phyloP scores from a whole-genome alignment of 2,888 invertebrate species.

The Neoscelio sp. region DNA sequence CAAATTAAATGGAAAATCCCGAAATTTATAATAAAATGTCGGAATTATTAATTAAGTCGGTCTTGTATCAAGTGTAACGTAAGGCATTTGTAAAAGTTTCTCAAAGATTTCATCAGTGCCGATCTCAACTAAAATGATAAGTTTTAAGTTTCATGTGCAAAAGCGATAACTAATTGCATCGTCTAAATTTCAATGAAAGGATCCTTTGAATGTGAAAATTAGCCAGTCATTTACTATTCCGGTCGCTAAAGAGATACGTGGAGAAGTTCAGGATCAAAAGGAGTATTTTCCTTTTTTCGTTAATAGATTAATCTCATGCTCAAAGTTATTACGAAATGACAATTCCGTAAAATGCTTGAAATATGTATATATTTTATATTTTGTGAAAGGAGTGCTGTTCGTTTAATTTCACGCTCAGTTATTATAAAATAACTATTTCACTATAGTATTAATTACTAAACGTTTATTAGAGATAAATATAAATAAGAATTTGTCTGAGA shows the following conservation, averaged over 20 bases:
- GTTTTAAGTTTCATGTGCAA: conserved; percentile 50
- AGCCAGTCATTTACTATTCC: conserved; percentile 32
- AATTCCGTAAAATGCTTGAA: not conserved
- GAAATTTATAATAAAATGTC: conserved; percentile 48
- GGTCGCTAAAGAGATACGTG: conserved; percentile 18
- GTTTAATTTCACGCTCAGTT: no score
- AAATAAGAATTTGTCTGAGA: no score
- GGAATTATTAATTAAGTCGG: conserved; percentile 47
- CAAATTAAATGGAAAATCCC: conserved; percentile 40
- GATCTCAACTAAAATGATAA: conserved; percentile 43
- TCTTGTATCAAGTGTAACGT: conserved; percentile 45
- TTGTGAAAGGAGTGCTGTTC: no score
- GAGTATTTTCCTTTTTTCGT: conserved; percentile 16
- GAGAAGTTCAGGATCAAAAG: conserved; percentile 3
- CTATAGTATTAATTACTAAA: no score
- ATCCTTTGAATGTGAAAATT: conserved; percentile 48
- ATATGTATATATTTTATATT: no score
- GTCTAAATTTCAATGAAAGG: conserved; percentile 36
- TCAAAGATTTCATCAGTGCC: conserved; percentile 47
- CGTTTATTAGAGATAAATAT: no score
- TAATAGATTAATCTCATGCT: not conserved
- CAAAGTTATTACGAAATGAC: not conserved
- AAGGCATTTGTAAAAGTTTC: conserved; percentile 50
- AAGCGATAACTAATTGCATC: conserved; percentile 47
- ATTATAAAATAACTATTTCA: no score